Evolutionary conservation across 2,113 vertebrate genomes (phyloP).

Genomic region (Todiramphus chloris): DNA sequence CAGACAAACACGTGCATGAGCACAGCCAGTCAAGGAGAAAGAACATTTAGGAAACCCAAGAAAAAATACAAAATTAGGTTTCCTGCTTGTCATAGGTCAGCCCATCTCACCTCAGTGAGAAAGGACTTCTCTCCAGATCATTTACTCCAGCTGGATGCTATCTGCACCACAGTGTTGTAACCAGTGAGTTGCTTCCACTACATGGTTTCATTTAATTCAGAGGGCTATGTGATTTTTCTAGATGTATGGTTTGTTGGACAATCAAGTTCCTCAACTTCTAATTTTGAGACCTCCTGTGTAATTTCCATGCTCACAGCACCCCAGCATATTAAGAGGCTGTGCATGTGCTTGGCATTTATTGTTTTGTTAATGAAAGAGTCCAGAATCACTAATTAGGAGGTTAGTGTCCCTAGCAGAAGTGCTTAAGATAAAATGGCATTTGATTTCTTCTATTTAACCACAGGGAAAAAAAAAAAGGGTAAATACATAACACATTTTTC

Average conservation of each 20-base stretch:
- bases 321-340: not conserved
- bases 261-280: not conserved
- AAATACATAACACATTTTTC: not conserved
- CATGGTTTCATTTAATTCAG: not conserved
- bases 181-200: not conserved
- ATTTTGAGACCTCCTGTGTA: not conserved
- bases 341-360: not conserved
- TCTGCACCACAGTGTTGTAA: not conserved
- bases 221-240: accelerated
- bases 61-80: not conserved
- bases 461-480: not conserved
- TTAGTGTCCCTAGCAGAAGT: not conserved
- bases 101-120: not conserved
- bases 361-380: not conserved
- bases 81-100: not conserved
- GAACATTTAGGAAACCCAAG: not conserved
- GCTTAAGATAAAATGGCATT: not conserved
- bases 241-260: not conserved
- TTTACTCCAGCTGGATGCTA: not conserved
- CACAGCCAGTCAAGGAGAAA: not conserved
- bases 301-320: not conserved
- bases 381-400: not conserved
- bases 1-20: not conserved
- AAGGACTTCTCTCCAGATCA: not conserved
- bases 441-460: not conserved